These are phyloP conservation scores for Drosophila rufa DNA, from an alignment of 1,140 invertebrate species.

Conservation along the genomic window DNA sequence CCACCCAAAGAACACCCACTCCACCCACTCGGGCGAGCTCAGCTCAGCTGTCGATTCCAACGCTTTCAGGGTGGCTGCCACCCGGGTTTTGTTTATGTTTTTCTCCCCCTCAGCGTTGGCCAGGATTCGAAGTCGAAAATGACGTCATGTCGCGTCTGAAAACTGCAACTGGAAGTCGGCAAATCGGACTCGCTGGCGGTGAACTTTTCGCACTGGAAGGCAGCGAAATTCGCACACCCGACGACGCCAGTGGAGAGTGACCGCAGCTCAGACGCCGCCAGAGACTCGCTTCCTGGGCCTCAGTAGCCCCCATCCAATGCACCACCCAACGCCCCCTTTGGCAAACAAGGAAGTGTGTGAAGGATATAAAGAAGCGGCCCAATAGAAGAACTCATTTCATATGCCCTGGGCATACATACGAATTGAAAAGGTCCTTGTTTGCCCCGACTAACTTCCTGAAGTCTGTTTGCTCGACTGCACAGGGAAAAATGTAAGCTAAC, in stretches of 20 bases:
- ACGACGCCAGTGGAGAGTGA: slow-evolving; percentile 49
- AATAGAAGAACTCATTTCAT: slow-evolving; percentile 70
- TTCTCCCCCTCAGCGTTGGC: slow-evolving; percentile 14
- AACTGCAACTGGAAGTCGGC: slow-evolving; percentile 75
- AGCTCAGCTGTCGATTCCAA: slow-evolving; percentile 62
- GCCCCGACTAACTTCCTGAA: slow-evolving; percentile 56
- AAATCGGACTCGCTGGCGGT: not conserved
- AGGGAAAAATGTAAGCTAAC: not conserved
- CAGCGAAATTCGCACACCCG: slow-evolving; percentile 42
- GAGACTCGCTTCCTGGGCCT: slow-evolving; percentile 42
- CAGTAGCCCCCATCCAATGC: slow-evolving; percentile 9
- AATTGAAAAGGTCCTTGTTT: slow-evolving; percentile 63
- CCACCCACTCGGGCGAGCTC: slow-evolving; percentile 17
- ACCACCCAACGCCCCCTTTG: slow-evolving; percentile 12
- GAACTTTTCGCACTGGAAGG: slow-evolving; percentile 61
- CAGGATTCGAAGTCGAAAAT: slow-evolving; percentile 72
- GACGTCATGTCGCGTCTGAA: slow-evolving; percentile 63
- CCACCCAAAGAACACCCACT: slow-evolving; percentile 39
- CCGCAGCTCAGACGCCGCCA: slow-evolving; percentile 57
- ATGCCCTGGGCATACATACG: slow-evolving; percentile 56
- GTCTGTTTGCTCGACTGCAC: slow-evolving; percentile 57
- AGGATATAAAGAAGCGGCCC: slow-evolving; percentile 53
- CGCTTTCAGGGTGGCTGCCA: slow-evolving; percentile 13
- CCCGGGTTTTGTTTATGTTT: slow-evolving; percentile 70
- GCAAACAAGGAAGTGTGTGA: slow-evolving; percentile 70